A percentile compares a stretch with the other conserved stretches of the same genome.
Evolutionary conservation across 2,797 vertebrate species (phyloP).

Genomic region (Furcifer pardalis): DNA sequence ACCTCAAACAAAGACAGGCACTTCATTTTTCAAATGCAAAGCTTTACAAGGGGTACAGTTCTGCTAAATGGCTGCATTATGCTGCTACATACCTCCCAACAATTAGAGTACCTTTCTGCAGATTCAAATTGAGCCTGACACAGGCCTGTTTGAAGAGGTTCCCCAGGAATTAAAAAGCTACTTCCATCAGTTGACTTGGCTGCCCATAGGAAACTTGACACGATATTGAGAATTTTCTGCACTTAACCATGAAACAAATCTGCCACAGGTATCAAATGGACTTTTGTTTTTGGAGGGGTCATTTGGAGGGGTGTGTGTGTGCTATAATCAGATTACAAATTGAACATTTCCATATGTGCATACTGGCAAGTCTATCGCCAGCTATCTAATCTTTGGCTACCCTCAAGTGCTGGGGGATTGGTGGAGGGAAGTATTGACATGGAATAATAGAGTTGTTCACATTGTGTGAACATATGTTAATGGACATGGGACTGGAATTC

Average conservation of each 20-base stretch:
- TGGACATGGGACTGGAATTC: slow-evolving; percentile 47
- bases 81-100: slow-evolving; percentile 67
- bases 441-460: slow-evolving; percentile 57
- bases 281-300: slow-evolving; percentile 47
- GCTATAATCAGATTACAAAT: slow-evolving; percentile 80
- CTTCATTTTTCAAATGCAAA: slow-evolving; percentile 59
- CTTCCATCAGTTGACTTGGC: slow-evolving; percentile 79
- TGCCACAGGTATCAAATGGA: slow-evolving; percentile 80
- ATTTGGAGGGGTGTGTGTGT: slow-evolving; percentile 57
- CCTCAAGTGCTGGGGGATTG: slow-evolving; percentile 60
- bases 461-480: slow-evolving; percentile 65
- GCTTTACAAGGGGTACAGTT: slow-evolving; percentile 67
- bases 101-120: slow-evolving; percentile 70
- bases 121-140: slow-evolving; percentile 79
- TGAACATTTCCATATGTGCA: slow-evolving; percentile 81
- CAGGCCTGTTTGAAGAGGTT: slow-evolving; percentile 77
- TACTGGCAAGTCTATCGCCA: slow-evolving; percentile 72
- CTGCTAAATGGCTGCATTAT: slow-evolving; percentile 70
- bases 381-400: slow-evolving; percentile 68
- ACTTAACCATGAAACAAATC: slow-evolving; percentile 73
- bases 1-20: slow-evolving; percentile 31
- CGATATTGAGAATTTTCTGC: slow-evolving; percentile 71
- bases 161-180: slow-evolving; percentile 75
- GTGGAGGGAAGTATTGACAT: slow-evolving; percentile 22
- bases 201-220: slow-evolving; percentile 72